Base-by-base conservation (phyloP, 2,797 vertebrate genomes). In the Phoeniculus purpureus region DNA sequence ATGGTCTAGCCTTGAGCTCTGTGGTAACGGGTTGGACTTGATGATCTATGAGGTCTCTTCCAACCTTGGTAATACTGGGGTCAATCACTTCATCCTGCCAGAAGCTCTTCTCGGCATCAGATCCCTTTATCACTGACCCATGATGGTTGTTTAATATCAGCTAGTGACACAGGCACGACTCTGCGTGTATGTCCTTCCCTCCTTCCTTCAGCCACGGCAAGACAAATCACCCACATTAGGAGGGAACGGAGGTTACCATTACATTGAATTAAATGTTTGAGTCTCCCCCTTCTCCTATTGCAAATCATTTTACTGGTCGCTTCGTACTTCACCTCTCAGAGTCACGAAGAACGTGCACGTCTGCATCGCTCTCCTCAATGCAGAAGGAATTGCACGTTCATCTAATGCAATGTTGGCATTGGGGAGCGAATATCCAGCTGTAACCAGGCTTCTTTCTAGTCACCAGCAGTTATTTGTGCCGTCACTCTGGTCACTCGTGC, bases 221-320 rank as follows among this genome's bases (percentile, higher is more conserved):
- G 84, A 86, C 72, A 78, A 89, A 92, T 91, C 75, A 87, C 68
- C 55, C 66, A 82, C 65, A 62, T 89, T 85, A 92, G 81, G 64
- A 82, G 55, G 88, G 93, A 83, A 73, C 34, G 70, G 15, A 32
- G 31, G 58, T 90, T 91, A 80, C 90, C 93, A 93, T 92, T 89
- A 64, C 70, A 89, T 60, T 59, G 56, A 92, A 85, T 81, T 72
- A 77, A 87, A 89, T 83, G 76, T 89, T 96, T 94, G 90, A 78
- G 87, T 94, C 90, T 67, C 22, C 55, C 85, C 55, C 48, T 81
- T 85, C 76, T 94, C 92, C 48, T 59, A 83, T 81, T 78, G 87
- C 70, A 89, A 93, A 87, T 94, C 93, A 73, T 94, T 91, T 89
- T 92, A 91, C 94, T 81, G 66, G 81, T 65, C 87, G 76, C 67